Base-by-base conservation (phyloP, 2,797 vertebrate genomes). In the Telmatherina bonti region DNA sequence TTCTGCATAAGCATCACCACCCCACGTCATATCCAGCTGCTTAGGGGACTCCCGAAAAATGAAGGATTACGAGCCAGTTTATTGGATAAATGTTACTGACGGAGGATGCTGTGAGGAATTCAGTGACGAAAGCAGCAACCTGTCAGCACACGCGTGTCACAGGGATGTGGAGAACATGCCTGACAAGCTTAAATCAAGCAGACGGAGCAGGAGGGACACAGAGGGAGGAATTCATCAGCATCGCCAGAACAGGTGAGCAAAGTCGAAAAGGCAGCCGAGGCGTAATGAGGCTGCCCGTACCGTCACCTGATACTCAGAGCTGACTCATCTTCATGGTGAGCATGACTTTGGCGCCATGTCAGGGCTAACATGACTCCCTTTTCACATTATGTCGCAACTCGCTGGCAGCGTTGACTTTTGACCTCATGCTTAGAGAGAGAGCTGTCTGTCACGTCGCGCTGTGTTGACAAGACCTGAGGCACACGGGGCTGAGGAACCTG, bases 381-480 rank as follows among this genome's bases (percentile, higher is more conserved):
- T 83, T 78, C 74, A 61, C 72, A 74, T 73, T 66, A 51, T 73
- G 69, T 80, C 9, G 66, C 63, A 76, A 76, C 74, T 61, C 45
- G 51, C 65, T 33, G 76, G 67, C 55, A 58, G 49, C 67, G 60
- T 15, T 62, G 79, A 80, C 75, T 76, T 81, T 57, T 83, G 78
- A 87, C 72, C 74, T 74, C n/a, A 3, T 22, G 59, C 26, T n/a
- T n/a, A n/a, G n/a, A 56, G 62, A 70, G 70, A 12, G 68, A 70
- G 62, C 63, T 61, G 73, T 62, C 53, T 22, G 69, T 85, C 68
- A 74, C 27, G 30, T 67, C 26, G 1, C 36, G 9, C 18, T 64
- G 53, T 77, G 85, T 69, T 76, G 83, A 88, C 76, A 74, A 13
- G 73, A 66, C 70, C 45, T 49, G 79, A 72, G 74, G 72, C 76